These are phyloP conservation scores for Alviniconcha strummeri DNA, from an alignment of 2,888 invertebrate genomes.

Conservation along the genomic window DNA sequence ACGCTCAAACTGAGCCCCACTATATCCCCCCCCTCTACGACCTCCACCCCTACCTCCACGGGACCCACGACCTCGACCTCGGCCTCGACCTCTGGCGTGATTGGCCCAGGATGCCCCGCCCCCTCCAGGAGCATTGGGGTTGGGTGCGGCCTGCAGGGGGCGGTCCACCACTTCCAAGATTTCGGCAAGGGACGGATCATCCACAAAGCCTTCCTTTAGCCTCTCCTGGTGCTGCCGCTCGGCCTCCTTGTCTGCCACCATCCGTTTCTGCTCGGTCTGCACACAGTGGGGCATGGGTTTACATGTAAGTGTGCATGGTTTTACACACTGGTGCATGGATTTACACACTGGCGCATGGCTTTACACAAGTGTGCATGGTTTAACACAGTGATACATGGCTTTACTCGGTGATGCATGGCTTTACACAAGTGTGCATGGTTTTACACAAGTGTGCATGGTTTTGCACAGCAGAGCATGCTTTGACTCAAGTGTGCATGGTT, in stretches of 20 bases:
- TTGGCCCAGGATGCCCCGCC: neutral
- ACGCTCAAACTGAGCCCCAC: conserved; percentile 12
- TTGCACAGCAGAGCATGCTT: too few relatives aligned
- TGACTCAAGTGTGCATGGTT: too few relatives aligned
- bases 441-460: neutral
- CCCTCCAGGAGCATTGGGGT: neutral
- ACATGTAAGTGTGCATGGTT: neutral
- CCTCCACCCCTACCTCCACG: conserved; percentile 2
- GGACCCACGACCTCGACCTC: neutral
- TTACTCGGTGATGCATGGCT: neutral
- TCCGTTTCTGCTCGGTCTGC: conserved; percentile 5
- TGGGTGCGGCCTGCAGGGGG: neutral
- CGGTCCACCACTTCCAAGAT: conserved; percentile 22
- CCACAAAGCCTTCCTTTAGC: conserved; percentile 26
- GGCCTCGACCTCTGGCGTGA: neutral
- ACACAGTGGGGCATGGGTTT: neutral
- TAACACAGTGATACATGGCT: too few relatives aligned
- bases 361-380: too few relatives aligned
- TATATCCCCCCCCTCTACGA: neutral
- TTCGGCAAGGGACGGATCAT: conserved; percentile 10
- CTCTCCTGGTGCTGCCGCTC: conserved; percentile 29
- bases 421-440: neutral
- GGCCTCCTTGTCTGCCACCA: neutral
- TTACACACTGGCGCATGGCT: neutral
- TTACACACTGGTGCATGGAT: neutral